phyloP scores from a whole-genome alignment of 2,888 invertebrate genomes.

The Drosophila meridiana region DNA sequence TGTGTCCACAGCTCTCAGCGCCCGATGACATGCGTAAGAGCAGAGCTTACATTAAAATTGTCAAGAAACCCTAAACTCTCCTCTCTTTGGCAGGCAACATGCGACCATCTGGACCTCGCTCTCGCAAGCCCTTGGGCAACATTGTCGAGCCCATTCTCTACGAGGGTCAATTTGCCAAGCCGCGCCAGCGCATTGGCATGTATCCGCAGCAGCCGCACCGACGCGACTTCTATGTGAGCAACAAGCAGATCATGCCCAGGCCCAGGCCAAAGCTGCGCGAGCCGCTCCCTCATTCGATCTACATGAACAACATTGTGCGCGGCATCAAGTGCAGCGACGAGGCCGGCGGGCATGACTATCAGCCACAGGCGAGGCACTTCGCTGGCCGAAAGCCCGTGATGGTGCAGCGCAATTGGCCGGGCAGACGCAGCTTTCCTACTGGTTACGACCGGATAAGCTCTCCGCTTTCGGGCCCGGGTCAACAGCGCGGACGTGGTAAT shows the following conservation, averaged over 20 bases:
- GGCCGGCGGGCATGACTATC: background rate
- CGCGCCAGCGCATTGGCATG: slow-evolving; percentile 46
- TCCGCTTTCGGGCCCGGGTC: background rate
- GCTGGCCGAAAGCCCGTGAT: background rate
- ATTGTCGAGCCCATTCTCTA: slow-evolving; percentile 71
- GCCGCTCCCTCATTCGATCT: slow-evolving; percentile 63
- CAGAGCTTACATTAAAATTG: background rate
- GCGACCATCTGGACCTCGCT: slow-evolving; percentile 20
- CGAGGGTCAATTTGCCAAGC: slow-evolving; percentile 63
- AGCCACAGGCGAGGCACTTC: slow-evolving; percentile 18
- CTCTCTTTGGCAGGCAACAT: slow-evolving; percentile 14
- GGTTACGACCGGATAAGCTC: background rate
- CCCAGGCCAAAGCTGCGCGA: slow-evolving; percentile 57
- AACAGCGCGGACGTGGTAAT: background rate
- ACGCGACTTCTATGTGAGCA: slow-evolving; percentile 62
- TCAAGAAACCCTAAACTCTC: rapidly evolving
- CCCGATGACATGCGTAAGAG: slow-evolving; percentile 36
- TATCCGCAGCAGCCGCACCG: slow-evolving; percentile 30
- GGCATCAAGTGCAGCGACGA: slow-evolving; percentile 67
- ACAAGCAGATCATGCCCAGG: slow-evolving; percentile 66
- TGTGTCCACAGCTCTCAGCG: slow-evolving; percentile 62
- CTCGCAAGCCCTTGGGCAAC: slow-evolving; percentile 65
- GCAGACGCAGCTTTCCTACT: slow-evolving; percentile 1
- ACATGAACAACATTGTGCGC: slow-evolving; percentile 69
- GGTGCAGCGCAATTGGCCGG: slow-evolving; percentile 30